Evolutionary conservation across 2,797 vertebrate species (phyloP), one percentile per base, ranked within the genome.

Genomic region (Lateolabrax maculatus): DNA sequence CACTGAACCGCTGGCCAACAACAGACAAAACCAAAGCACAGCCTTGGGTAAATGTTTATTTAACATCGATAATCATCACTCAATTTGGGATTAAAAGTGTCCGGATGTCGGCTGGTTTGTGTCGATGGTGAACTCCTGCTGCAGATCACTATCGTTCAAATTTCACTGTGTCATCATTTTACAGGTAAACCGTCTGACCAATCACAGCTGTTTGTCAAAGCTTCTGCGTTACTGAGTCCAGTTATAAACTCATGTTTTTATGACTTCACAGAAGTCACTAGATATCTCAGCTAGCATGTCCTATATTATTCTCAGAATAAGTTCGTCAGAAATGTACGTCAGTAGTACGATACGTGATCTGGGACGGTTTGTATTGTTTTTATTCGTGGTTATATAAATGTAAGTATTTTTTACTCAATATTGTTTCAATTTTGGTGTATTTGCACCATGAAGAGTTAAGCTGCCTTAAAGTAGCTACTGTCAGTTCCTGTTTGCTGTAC

Each of bases 71-170:
- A 29, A 39, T 63, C 6, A 16, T 13, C 43, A 34, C 46, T 51
- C 39, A 19, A n/a, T 56, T 48, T 63, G 25, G n/a, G 49, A 69
- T 61, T 58, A 25, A 56, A 36, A 18, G 34, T 37, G n/a, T n/a
- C n/a, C n/a, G n/a, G n/a, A n/a, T n/a, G n/a, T n/a, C n/a, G n/a
- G n/a, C n/a, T n/a, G n/a, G n/a, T n/a, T n/a, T n/a, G n/a, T n/a
- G 16, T 67, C 46, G n/a, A 21, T 71, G 57, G 37, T 31, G 25
- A 70, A 23, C 23, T 64, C 43, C 19, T n/a, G 27, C 27, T 13
- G 43, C 18, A n/a, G n/a, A n/a, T n/a, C n/a, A n/a, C n/a, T n/a
- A n/a, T n/a, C n/a, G n/a, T n/a, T n/a, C n/a, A n/a, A n/a, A n/a
- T n/a, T n/a, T n/a, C n/a, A n/a, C n/a, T n/a, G 31, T 34, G 31